A percentile compares a stretch with the other conserved stretches of the same genome.
Evolutionary conservation across 2,888 invertebrate species (phyloP).

Genomic region (Eledona agricola): DNA sequence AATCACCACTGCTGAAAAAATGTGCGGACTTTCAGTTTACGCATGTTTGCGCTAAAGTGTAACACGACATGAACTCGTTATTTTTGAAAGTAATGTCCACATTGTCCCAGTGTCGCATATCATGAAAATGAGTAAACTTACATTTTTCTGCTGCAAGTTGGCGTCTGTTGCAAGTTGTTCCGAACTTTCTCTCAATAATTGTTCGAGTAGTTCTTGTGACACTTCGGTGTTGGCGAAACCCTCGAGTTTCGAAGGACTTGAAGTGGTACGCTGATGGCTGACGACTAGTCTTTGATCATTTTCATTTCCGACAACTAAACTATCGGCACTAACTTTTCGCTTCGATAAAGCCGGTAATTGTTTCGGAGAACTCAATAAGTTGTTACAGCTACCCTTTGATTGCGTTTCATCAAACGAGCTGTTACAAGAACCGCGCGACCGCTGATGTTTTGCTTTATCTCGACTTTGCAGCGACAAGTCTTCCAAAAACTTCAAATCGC

Average conservation of each 20-base stretch:
- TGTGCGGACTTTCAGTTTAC: not conserved
- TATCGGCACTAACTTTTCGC: constrained; percentile 62
- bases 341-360: constrained; percentile 49
- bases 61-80: constrained; percentile 5
- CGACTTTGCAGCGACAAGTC: constrained; percentile 54
- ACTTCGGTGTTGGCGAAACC: constrained; percentile 65
- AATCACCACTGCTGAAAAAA: no score
- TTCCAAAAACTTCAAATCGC: constrained; percentile 67
- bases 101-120: not conserved
- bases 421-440: constrained; percentile 63
- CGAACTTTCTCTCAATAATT: constrained; percentile 80
- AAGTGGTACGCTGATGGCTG: constrained; percentile 80
- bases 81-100: constrained; percentile 1
- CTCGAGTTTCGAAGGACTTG: constrained; percentile 81
- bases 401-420: constrained; percentile 67
- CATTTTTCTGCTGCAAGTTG: constrained; percentile 55
- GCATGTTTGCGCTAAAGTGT: constrained; percentile 1
- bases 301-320: constrained; percentile 48
- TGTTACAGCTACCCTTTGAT: constrained; percentile 47
- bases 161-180: constrained; percentile 73
- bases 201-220: constrained; percentile 76
- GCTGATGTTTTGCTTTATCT: constrained; percentile 52
- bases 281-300: constrained; percentile 60
- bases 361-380: constrained; percentile 42
- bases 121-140: constrained; percentile 47